Base-by-base conservation (phyloP, 2,113 vertebrate genomes). In the Barnardius zonarius region DNA sequence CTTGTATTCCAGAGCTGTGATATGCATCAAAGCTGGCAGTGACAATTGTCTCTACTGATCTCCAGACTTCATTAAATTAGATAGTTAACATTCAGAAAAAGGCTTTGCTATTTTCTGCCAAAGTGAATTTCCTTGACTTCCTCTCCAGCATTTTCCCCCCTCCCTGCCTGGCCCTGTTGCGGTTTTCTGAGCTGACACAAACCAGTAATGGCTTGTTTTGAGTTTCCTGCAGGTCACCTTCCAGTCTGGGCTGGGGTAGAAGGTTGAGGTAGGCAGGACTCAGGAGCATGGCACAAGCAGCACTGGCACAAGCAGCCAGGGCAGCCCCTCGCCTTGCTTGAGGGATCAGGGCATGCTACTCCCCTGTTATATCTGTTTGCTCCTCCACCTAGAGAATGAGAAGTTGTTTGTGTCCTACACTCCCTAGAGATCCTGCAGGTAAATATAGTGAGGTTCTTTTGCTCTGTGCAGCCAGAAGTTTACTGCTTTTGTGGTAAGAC, bases 101-200 rank as follows among this genome's bases (percentile, higher is more conserved):
- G 73, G 69, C 92, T 92, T 78, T 93, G 83, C 80, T 95, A 93
- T 75, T 95, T 94, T 96, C 95, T 95, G 96, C 91, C 95, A 91
- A 95, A 97, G 86, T 75, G 92, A 95, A 97, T 97, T 95, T 96
- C 91, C 92, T 95, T 97, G 86, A 93, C 92, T 96, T 96, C 52
- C 51, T 93, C 61, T 89, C 39, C 68, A 84, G 86, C 79, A 39
- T 88, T 89, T 81, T 17, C 17, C 14, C 10, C 8, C 35, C 49
- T 17, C 23, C 35, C 52, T 74, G 76, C 80, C 88, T 81, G 55
- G 59, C 55, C 64, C 46, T 83, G 83, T 86, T 94, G 90, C 0
- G 62, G 86, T 96, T 96, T 95, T 92, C 88, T 93, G 92, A 94
- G 80, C 86, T 88, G 92, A 97, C 92, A 94, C 55, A 84, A 88